These are phyloP conservation scores for Apantesis nais DNA, from an alignment of 2,888 invertebrate genomes.

Conservation along the genomic window DNA sequence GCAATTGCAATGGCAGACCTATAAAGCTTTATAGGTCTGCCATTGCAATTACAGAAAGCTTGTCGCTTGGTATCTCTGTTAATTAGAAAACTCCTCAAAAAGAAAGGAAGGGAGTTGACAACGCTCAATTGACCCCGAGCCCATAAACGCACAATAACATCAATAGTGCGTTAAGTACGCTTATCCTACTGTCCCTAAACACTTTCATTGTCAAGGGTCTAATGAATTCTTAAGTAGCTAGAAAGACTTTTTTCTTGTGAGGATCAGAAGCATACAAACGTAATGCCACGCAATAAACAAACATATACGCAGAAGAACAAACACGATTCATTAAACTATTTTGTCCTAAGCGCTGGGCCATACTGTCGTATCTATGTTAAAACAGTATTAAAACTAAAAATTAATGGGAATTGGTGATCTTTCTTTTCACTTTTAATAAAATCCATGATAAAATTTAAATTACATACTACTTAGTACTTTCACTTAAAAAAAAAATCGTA, in stretches of 20 bases:
- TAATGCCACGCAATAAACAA: neutral
- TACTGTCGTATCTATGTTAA: neutral
- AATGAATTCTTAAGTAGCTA: neutral
- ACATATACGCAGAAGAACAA: neutral
- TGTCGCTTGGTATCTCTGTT: neutral
- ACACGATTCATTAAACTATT: neutral
- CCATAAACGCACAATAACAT: neutral
- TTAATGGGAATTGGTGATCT: neutral
- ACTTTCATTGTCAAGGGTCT: neutral
- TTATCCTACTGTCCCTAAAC: neutral
- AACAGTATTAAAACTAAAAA: neutral
- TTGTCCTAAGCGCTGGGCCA: neutral
- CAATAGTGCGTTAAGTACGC: neutral
- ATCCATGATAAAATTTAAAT: neutral
- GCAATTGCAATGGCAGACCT: no score
- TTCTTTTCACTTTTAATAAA: no score
- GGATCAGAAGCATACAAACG: neutral
- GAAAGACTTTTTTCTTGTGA: neutral
- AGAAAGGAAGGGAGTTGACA: neutral
- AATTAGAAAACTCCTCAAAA: neutral
- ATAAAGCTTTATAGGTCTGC: no score
- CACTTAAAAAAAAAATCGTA: constrained; percentile 4
- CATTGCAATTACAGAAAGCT: no score
- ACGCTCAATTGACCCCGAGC: neutral
- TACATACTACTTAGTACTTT: neutral